Conservation (phyloP, 2,888 invertebrate genomes). For the Priocnemis perturbator region DNA sequence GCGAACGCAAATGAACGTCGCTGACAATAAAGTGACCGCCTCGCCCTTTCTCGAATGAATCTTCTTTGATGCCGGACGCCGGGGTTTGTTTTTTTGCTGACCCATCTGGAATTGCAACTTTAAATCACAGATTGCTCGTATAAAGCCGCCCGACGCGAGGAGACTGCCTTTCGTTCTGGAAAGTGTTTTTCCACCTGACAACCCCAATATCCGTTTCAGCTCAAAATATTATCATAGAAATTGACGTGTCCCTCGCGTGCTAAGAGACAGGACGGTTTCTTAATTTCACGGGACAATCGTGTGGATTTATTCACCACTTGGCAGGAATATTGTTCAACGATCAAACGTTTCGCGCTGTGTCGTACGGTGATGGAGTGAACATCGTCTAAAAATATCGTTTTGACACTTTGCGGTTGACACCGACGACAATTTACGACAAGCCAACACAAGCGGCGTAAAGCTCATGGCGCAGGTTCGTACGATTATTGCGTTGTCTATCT, state of each 20-base stretch:
- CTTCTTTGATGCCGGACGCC: background rate
- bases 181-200: background rate
- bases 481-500: slow-evolving; percentile 6
- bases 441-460: no score
- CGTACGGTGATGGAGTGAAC: no score
- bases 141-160: background rate
- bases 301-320: no score
- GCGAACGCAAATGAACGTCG: background rate
- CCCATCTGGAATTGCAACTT: background rate
- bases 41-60: background rate
- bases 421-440: no score
- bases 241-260: background rate
- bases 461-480: background rate
- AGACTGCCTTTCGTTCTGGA: background rate
- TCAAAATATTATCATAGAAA: slow-evolving; percentile 10
- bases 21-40: background rate
- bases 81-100: background rate
- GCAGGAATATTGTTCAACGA: no score
- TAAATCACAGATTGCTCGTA: slow-evolving; percentile 2
- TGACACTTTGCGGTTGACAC: no score
- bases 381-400: no score
- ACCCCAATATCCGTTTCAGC: background rate
- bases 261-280: no score
- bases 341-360: no score
- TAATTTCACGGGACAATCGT: no score